Evolutionary conservation across 2,113 vertebrate genomes (phyloP), one percentile per base, ranked within the genome.

Genomic region (Megaceryle torquata): DNA sequence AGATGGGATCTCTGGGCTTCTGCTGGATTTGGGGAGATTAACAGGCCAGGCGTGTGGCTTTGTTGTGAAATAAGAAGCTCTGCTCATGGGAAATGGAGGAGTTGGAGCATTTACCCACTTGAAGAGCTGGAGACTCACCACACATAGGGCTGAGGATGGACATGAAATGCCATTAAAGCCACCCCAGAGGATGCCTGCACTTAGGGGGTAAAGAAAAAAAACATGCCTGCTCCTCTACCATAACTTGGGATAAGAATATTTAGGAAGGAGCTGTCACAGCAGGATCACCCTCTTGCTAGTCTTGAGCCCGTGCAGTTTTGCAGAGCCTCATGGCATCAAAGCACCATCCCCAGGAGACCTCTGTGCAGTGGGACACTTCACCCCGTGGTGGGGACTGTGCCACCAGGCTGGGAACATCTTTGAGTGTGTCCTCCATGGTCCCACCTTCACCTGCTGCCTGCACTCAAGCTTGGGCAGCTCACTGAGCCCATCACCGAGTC

Each of bases 181-280:
- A 35, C 41, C 54, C 10, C 0, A 0, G 35, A 13, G 57, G 50
- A 41, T 18, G 39, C 19, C 0, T 1, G 15, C 7, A 3, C 48
- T 22, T n/a, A 26, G 25, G 2, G 16, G 3, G 3, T 33, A 33
- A 51, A 71, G 21, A 10, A 17, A 60, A n/a, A 60, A 39, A 11
- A 9, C 39, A 4, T 12, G 35, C 37, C 56, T 33, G 29, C 35
- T 37, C 29, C 46, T 68, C 31, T 64, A 11, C 35, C 25, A 13
- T 18, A 5, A 19, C n/a, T 41, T 31, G 37, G 44, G 44, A 31
- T 18, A 25, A 41, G n/a, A 16, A 41, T 53, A n/a, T 35, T 65
- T 60, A 29, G 76, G 61, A 65, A 65, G 26, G 39, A 24, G 22
- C 22, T 54, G 70, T 18, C 35, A 33, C 33, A 6, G 21, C 68